Base-by-base conservation (phyloP, 2,888 invertebrate species). In the Andrena minutula region DNA sequence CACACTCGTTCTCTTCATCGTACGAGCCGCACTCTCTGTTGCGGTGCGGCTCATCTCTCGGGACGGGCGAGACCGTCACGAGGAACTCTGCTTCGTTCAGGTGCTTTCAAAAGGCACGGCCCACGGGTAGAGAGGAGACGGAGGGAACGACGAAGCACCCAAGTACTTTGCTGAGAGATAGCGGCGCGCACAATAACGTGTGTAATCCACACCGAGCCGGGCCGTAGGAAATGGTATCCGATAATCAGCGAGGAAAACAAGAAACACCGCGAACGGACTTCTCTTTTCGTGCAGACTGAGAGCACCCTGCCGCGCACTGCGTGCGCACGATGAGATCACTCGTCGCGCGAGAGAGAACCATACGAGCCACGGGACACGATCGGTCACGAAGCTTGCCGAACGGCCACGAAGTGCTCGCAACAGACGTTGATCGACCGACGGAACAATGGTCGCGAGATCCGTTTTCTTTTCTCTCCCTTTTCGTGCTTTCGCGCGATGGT, bases 361-460 rank as follows among this genome's bases (percentile, higher is more conserved):
- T 61, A 79, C 75, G 71, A 51, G 84, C 71, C 64, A 64, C 78
- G 70, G 75, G 77, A 66, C 69, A 85, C 86, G 88, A 88, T 76
- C 79, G 83, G 69, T 58, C 75, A 83, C 88, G 88, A 81, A 88
- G 84, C 79, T 86, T 84, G 88, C 88, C 88, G 88, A 88, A 65
- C 79, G n/a, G 35, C n/a, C 53, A 76, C 88, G 88, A 86, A 86
- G 79, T 80, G 76, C 32, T 70, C 63, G 61, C 70, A 72, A 78
- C 76, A 78, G 85, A 86, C 88, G 86, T 86, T 85, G 85, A 88
- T 88, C 88, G 88, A 88, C 87, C 89, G 83, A 86, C 79, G 87
- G 58, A 84, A 88, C 89, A 89, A 88, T 88, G 89, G 81, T 88
- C 75, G 85, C 60, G 71, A 53, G 61, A 66, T 81, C 70, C 80